Evolutionary conservation across 2,797 vertebrate species (phyloP).

Genomic region (Geranospiza caerulescens): DNA sequence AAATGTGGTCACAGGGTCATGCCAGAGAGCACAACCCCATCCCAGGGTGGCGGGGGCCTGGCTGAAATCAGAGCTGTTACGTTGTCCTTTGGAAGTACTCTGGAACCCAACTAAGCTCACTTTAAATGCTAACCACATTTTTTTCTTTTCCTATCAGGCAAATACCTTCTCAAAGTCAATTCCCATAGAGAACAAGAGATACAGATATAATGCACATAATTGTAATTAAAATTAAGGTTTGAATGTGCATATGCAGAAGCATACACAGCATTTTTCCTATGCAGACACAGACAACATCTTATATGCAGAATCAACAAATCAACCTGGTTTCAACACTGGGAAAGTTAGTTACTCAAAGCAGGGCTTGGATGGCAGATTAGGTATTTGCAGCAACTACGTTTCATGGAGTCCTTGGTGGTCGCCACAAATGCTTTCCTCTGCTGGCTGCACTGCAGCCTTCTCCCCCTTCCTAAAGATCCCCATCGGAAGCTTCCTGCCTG

Average conservation of each 20-base stretch:
- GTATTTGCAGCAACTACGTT: background rate
- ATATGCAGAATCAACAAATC: constrained; percentile 36
- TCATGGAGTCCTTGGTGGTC: background rate
- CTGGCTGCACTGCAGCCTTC: background rate
- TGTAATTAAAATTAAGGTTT: constrained; percentile 27
- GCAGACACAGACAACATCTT: background rate
- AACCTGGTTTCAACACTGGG: constrained; percentile 29
- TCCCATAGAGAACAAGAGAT: background rate
- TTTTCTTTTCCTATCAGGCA: background rate
- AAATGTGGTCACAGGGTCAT: background rate
- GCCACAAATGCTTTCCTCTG: background rate
- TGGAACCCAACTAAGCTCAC: background rate
- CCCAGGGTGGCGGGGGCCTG: background rate
- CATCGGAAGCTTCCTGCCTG: background rate
- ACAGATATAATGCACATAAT: background rate
- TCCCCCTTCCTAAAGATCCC: background rate
- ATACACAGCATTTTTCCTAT: background rate
- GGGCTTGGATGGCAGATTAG: background rate
- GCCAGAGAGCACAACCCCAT: background rate
- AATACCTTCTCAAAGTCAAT: background rate
- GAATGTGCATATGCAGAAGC: background rate
- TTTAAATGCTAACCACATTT: background rate
- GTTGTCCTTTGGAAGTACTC: background rate
- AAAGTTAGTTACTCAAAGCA: background rate
- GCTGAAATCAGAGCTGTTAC: background rate